phyloP scores from a whole-genome alignment of 2,113 vertebrate genomes.

The Nesoenas mayeri region DNA sequence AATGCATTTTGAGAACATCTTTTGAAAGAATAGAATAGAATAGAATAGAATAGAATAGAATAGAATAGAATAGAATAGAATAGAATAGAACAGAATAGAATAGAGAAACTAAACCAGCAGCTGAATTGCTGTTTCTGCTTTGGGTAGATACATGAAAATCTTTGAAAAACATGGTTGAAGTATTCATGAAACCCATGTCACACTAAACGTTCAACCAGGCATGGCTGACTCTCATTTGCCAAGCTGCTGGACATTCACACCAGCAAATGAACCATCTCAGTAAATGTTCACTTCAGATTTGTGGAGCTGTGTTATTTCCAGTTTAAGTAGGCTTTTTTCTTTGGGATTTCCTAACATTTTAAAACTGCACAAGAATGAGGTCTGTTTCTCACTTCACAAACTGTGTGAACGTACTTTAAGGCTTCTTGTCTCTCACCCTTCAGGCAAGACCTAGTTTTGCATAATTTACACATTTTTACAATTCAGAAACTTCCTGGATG shows the following conservation, averaged over 20 bases:
- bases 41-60: too few species aligned
- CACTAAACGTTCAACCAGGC: neutral
- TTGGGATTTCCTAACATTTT: neutral
- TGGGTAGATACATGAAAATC: neutral
- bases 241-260: neutral
- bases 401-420: neutral
- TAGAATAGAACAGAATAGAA: neutral
- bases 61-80: neutral
- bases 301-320: neutral
- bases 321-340: neutral
- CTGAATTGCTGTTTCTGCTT: neutral
- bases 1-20: neutral
- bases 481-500: neutral
- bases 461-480: neutral
- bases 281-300: neutral
- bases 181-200: neutral
- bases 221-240: neutral
- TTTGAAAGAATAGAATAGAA: neutral
- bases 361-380: neutral
- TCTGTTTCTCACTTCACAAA: constrained; percentile 15
- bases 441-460: neutral
- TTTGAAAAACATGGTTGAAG: neutral
- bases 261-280: neutral
- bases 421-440: constrained; percentile 38
- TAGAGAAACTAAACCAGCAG: neutral